Conservation (phyloP, 2,113 vertebrate species). For the Oreocharis arfaki region DNA sequence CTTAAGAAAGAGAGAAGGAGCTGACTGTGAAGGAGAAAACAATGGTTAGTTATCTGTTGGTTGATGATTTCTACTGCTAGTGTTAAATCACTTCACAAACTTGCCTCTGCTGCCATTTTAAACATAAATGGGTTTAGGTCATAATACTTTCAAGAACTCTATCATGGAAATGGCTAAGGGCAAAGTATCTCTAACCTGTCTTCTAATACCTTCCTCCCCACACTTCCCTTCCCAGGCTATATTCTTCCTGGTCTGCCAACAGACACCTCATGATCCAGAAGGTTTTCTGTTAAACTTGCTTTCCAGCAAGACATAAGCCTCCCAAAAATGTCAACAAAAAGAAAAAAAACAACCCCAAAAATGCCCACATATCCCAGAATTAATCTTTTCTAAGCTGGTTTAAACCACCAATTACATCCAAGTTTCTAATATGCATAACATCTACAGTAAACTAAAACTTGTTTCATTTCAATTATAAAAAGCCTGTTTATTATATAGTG, state of each 20-base stretch:
- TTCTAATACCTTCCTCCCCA: neutral
- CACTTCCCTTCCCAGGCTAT: neutral
- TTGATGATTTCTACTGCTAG: neutral
- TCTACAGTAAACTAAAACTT: neutral
- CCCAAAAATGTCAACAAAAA: neutral
- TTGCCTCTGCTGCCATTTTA: neutral
- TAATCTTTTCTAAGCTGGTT: neutral
- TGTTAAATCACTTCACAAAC: neutral
- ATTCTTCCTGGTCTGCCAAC: neutral
- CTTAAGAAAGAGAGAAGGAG: conserved; percentile 95
- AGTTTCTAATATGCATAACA: neutral
- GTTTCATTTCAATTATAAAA: neutral
- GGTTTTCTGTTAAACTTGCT: neutral
- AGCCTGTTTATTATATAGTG: neutral
- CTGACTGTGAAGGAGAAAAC: conserved; percentile 79
- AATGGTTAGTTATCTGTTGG: neutral
- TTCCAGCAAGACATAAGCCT: neutral
- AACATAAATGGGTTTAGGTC: neutral
- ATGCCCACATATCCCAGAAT: neutral
- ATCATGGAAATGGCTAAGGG: neutral
- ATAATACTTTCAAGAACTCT: neutral
- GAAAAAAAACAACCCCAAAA: rapidly evolving
- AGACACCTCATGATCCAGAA: neutral
- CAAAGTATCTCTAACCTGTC: neutral
- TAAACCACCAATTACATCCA: neutral